Evolutionary conservation across 2,797 vertebrate species (phyloP).

Genomic region (Leptoclinus maculatus): DNA sequence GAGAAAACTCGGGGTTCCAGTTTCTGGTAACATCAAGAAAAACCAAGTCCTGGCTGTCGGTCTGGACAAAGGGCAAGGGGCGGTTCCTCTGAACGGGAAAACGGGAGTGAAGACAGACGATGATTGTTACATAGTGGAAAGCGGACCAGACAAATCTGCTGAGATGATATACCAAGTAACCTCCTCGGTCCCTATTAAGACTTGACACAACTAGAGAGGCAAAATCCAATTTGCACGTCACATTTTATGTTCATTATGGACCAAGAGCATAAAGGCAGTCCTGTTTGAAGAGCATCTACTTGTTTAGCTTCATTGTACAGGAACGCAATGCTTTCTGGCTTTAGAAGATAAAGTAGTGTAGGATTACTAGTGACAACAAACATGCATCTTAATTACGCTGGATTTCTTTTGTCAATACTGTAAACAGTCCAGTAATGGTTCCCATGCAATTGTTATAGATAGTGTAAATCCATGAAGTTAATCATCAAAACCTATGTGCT

Average conservation of each 20-base stretch:
- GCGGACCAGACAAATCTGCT: constrained; percentile 69
- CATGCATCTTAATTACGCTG: constrained; percentile 22
- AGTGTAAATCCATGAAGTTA: constrained; percentile 24
- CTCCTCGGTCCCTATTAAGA: constrained; percentile 76
- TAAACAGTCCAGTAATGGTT: constrained; percentile 2
- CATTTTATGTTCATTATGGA: constrained; percentile 34
- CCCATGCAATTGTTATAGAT: constrained; percentile 6
- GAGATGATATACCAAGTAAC: constrained; percentile 80
- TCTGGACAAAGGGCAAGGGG: constrained; percentile 40
- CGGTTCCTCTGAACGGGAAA: constrained; percentile 28
- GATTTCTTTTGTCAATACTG: constrained; percentile 23
- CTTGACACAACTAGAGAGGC: constrained; percentile 56
- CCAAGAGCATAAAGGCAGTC: constrained; percentile 28
- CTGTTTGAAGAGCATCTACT: constrained; percentile 15
- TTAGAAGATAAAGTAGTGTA: constrained; percentile 7
- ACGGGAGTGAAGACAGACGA: constrained; percentile 55
- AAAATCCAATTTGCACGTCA: constrained; percentile 43
- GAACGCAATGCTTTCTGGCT: constrained; percentile 25
- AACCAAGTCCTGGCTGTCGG: constrained; percentile 27
- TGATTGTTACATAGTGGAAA: constrained; percentile 82
- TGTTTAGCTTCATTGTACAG: constrained; percentile 20
- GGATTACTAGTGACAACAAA: constrained; percentile 23
- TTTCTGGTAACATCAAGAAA: constrained; percentile 38
- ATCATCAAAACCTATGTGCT: constrained; percentile 20
- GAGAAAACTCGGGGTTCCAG: constrained; percentile 25